Percentiles rank a stretch among this genome's conserved stretches.
Evolutionary conservation across 1,140 invertebrate genomes (phyloP).

Genomic region (Parasteatoda tepidariorum): DNA sequence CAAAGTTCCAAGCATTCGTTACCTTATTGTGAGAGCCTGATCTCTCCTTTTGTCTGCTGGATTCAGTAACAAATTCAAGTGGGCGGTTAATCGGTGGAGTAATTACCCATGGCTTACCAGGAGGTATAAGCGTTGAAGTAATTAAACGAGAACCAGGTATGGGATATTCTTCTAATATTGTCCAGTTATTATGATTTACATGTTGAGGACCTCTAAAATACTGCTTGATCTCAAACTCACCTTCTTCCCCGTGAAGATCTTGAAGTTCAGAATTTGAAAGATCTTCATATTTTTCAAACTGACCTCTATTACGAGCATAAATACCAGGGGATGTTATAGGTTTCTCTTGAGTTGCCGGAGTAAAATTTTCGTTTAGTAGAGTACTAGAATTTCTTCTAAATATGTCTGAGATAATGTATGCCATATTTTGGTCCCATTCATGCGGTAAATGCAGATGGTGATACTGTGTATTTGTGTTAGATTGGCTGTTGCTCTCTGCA

Average conservation of each 20-base stretch:
- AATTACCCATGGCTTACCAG: background rate
- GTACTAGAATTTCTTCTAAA: constrained; percentile 25
- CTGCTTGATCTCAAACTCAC: background rate
- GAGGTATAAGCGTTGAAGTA: constrained; percentile 10
- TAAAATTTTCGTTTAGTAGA: background rate
- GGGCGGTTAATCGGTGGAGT: constrained; percentile 2
- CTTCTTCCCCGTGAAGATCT: background rate
- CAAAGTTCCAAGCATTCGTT: constrained; percentile 10
- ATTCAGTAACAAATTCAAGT: background rate
- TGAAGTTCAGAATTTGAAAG: background rate
- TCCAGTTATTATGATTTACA: constrained; percentile 19
- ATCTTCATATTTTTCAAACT: constrained; percentile 25
- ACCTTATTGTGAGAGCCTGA: constrained; percentile 1
- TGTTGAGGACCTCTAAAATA: constrained; percentile 54
- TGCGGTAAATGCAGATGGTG: background rate
- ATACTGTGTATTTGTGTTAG: background rate
- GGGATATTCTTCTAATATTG: constrained; percentile 21
- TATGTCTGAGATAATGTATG: constrained; percentile 13
- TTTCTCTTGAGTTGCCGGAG: background rate
- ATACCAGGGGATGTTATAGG: constrained; percentile 2
- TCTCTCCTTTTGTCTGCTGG: background rate
- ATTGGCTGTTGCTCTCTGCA: too few relatives aligned
- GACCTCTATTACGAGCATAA: constrained; percentile 23
- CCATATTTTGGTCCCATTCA: background rate
- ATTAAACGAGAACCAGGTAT: background rate